phyloP scores from a whole-genome alignment of 2,113 vertebrate species.

The Hoplias malabaricus region DNA sequence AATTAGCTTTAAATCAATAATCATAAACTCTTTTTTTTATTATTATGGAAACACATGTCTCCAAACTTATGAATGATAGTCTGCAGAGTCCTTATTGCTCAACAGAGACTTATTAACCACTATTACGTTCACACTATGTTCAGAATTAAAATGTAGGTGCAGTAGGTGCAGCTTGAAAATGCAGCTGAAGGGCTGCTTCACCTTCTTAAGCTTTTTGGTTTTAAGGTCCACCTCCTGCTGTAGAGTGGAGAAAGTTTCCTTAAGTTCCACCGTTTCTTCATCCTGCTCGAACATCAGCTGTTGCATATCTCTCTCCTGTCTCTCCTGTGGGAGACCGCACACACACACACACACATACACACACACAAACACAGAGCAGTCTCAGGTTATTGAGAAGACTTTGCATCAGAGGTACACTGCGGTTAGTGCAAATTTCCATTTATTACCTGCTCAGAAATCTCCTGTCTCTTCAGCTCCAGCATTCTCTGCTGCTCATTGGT shows the following conservation, averaged over 20 bases:
- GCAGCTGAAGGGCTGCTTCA: slow-evolving; percentile 36
- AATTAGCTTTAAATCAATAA: too few relatives aligned
- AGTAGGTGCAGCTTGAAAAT: background rate
- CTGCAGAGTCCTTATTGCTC: too few relatives aligned
- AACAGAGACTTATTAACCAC: too few relatives aligned
- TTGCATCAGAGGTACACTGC: background rate
- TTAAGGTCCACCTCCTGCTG: slow-evolving; percentile 97
- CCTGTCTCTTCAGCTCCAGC: slow-evolving; percentile 90
- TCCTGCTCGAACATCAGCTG: slow-evolving; percentile 90
- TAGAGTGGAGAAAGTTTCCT: slow-evolving; percentile 88
- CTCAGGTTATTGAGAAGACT: background rate
- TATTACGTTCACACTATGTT: background rate
- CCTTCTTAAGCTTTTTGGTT: slow-evolving; percentile 96
- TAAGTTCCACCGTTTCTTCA: slow-evolving; percentile 92
- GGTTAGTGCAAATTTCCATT: background rate
- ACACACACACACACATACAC: background rate
- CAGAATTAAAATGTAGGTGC: background rate
- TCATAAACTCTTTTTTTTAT: too few relatives aligned
- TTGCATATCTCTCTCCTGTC: slow-evolving; percentile 88
- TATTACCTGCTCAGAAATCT: slow-evolving; percentile 89
- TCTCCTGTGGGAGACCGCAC: slow-evolving; percentile 74
- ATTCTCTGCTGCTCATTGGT: slow-evolving; percentile 96
- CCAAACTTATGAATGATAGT: too few relatives aligned
- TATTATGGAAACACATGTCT: too few relatives aligned
- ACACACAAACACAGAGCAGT: background rate